Percentiles rank a stretch among this genome's conserved stretches.
Evolutionary conservation across 35 echinoderm and acorn worm species (phyloP).

Genomic region (Heliocidaris erythrogramma): DNA sequence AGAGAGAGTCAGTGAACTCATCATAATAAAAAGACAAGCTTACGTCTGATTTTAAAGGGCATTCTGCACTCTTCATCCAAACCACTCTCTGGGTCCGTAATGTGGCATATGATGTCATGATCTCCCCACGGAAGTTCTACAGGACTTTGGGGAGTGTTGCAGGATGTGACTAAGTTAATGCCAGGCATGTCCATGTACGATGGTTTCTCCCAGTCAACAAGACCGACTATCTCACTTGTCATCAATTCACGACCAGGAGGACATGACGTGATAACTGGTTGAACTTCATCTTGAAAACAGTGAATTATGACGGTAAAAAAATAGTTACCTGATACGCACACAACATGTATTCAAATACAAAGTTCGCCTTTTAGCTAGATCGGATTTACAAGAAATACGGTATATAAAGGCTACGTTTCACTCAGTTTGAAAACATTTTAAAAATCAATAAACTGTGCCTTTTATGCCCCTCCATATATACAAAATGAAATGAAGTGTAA

Average conservation of each 20-base stretch:
- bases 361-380: too few relatives aligned
- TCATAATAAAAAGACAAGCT: not conserved
- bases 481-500: too few relatives aligned
- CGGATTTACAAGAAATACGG: too few relatives aligned
- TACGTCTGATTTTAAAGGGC: not conserved
- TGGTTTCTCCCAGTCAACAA: not conserved
- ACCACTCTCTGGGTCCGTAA: not conserved
- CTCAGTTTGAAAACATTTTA: too few relatives aligned
- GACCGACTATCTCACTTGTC: not conserved
- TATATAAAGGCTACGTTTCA: too few relatives aligned
- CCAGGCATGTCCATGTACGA: not conserved
- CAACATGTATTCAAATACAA: too few relatives aligned
- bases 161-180: not conserved
- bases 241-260: not conserved
- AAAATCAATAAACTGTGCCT: too few relatives aligned
- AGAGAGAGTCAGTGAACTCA: too few relatives aligned
- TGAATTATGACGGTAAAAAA: not conserved
- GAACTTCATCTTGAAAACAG: not conserved
- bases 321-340: not conserved
- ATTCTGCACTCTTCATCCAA: not conserved
- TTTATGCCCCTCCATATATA: too few relatives aligned
- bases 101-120: conserved; percentile 20
- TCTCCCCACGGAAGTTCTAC: not conserved
- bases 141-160: not conserved
- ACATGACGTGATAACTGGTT: not conserved